Conservation (phyloP, 37 sponge, comb jelly and placozoan genomes). For the Diacarnus erythraeanus region DNA sequence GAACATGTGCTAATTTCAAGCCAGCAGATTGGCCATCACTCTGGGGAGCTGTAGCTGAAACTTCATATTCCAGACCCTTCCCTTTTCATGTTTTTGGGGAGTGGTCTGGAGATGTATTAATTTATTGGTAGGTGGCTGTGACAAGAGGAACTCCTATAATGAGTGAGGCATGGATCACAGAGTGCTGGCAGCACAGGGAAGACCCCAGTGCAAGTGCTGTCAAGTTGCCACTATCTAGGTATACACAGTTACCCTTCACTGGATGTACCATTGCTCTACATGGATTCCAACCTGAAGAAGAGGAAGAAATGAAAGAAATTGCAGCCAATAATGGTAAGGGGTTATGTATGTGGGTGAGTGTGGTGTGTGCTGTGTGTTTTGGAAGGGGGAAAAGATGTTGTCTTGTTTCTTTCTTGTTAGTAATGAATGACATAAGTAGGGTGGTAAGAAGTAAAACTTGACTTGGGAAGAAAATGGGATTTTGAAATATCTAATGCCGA, state of each 20-base stretch:
- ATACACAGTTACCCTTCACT: slow-evolving; percentile 79
- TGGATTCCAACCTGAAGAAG: slow-evolving; percentile 81
- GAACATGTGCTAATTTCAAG: too few relatives aligned
- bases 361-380: too few relatives aligned
- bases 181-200: slow-evolving; percentile 66
- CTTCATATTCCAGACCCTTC: too few relatives aligned
- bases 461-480: too few relatives aligned
- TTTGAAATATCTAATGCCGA: too few relatives aligned
- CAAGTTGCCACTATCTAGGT: slow-evolving; percentile 31
- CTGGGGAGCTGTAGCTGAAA: too few relatives aligned
- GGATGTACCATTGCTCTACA: slow-evolving; percentile 75
- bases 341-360: background rate
- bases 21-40: too few relatives aligned
- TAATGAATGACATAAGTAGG: background rate
- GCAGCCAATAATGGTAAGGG: slow-evolving; percentile 70
- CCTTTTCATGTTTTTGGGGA: too few relatives aligned
- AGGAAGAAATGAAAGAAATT: slow-evolving; percentile 72
- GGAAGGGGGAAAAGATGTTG: background rate
- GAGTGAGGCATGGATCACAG: slow-evolving; percentile 82
- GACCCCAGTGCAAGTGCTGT: slow-evolving; percentile 18
- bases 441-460: too few relatives aligned
- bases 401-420: background rate
- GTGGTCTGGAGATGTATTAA: too few relatives aligned
- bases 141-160: slow-evolving; percentile 81
- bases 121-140: slow-evolving; percentile 68